Conservation (phyloP, 2,797 vertebrate genomes). For the Leptoclinus maculatus region DNA sequence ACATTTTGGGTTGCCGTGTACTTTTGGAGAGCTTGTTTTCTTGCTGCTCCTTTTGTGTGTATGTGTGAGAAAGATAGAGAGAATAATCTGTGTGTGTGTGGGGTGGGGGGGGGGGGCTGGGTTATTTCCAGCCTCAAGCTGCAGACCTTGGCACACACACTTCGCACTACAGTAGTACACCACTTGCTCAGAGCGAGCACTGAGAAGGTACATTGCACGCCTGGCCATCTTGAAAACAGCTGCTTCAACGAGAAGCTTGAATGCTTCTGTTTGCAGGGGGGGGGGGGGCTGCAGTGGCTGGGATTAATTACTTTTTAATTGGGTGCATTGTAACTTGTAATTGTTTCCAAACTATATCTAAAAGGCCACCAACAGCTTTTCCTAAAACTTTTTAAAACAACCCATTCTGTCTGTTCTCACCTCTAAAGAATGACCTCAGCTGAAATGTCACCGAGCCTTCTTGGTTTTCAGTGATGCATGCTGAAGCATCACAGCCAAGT, state of each 20-base stretch:
- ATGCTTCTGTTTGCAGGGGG: slow-evolving; percentile 24
- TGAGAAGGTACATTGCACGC: slow-evolving; percentile 21
- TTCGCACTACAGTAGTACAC: slow-evolving; percentile 25
- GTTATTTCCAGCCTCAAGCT: slow-evolving; percentile 41
- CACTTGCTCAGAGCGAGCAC: slow-evolving; percentile 32
- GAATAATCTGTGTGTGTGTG: slow-evolving; percentile 12
- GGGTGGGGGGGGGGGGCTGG: slow-evolving; percentile 1
- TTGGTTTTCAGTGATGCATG: slow-evolving; percentile 59
- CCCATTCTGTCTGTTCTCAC: slow-evolving; percentile 21
- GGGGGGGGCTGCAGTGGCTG: slow-evolving; percentile 7
- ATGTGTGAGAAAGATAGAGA: slow-evolving; percentile 25
- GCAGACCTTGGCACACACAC: slow-evolving; percentile 34
- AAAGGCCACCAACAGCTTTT: neutral
- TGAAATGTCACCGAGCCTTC: slow-evolving; percentile 57
- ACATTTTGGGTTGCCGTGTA: neutral
- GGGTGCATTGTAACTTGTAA: neutral
- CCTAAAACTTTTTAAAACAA: slow-evolving; percentile 8
- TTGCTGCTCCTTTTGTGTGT: slow-evolving; percentile 24
- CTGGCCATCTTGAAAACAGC: slow-evolving; percentile 59
- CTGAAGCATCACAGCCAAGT: slow-evolving; percentile 52
- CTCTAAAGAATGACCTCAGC: slow-evolving; percentile 37
- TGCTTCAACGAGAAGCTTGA: slow-evolving; percentile 40
- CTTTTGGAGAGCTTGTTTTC: slow-evolving; percentile 19
- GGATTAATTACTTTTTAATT: slow-evolving; percentile 29
- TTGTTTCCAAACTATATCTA: neutral